phyloP scores from a whole-genome alignment of 23 tunicate genomes.

The Oikopleura dioica region DNA sequence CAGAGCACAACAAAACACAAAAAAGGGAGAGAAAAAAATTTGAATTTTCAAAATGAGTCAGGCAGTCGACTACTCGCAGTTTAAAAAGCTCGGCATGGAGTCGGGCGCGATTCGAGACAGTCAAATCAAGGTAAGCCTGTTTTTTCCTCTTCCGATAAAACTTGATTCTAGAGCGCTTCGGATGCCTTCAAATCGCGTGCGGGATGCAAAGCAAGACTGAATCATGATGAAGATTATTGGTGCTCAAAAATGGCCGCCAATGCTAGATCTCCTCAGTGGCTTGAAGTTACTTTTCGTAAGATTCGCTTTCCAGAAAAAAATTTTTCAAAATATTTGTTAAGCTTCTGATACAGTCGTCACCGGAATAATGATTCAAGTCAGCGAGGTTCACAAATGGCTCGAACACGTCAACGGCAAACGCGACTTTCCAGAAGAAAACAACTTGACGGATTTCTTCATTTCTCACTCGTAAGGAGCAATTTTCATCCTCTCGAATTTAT shows the following conservation, averaged over 20 bases:
- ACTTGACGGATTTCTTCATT: not conserved
- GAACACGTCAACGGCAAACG: not conserved
- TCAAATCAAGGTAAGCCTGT: not conserved
- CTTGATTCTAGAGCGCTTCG: not conserved
- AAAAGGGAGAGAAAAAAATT: not conserved
- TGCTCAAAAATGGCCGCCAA: not conserved
- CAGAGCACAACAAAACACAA: not conserved
- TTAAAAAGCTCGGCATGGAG: not conserved
- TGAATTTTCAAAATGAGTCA: not conserved
- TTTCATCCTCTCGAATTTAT: too few species aligned
- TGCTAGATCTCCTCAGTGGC: not conserved
- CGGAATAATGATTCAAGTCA: not conserved
- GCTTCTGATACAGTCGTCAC: not conserved
- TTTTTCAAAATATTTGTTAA: not conserved
- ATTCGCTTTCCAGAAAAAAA: not conserved
- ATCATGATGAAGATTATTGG: not conserved
- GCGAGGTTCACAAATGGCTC: not conserved
- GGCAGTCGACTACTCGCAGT: not conserved
- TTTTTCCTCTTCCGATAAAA: not conserved
- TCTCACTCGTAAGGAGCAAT: too few species aligned
- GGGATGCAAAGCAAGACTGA: not conserved
- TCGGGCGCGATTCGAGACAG: not conserved
- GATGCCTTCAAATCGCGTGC: slow-evolving; percentile 1
- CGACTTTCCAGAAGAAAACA: not conserved
- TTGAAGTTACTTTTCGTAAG: not conserved